These are phyloP conservation scores for Chaenogobius annularis DNA, from an alignment of 2,113 vertebrate genomes.

Conservation along the genomic window DNA sequence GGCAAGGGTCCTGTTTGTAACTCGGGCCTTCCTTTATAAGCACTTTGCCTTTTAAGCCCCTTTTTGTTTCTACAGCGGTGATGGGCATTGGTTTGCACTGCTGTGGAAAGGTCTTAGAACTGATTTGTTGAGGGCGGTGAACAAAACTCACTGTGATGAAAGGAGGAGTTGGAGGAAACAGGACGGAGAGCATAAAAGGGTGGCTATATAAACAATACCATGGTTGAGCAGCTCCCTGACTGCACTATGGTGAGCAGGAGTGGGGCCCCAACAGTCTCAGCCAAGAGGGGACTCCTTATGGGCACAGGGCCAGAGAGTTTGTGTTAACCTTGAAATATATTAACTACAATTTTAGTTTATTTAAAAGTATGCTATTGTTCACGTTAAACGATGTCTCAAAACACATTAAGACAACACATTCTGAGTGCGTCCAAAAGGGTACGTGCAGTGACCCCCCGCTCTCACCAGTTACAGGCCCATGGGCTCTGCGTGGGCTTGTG, in stretches of 20 bases:
- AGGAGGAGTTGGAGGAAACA: constrained; percentile 53
- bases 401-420: too few species aligned
- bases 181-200: constrained; percentile 33
- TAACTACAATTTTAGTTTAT: neutral
- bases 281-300: constrained; percentile 7
- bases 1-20: neutral
- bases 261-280: constrained; percentile 19
- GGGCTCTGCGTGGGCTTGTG: too few species aligned
- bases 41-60: constrained; percentile 12
- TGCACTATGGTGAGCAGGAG: constrained; percentile 45
- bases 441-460: too few species aligned
- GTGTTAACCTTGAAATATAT: neutral
- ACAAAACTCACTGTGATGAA: constrained; percentile 42
- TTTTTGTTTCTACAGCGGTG: constrained; percentile 43
- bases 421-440: too few species aligned
- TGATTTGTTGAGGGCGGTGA: constrained; percentile 31
- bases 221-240: constrained; percentile 51
- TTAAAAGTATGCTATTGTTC: neutral
- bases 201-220: constrained; percentile 46
- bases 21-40: constrained; percentile 5
- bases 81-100: constrained; percentile 38
- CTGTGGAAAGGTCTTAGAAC: constrained; percentile 34
- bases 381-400: neutral
- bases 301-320: constrained; percentile 26
- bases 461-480: too few species aligned